phyloP scores from a whole-genome alignment of 2,888 invertebrate species.

The Macroteleia sp. region DNA sequence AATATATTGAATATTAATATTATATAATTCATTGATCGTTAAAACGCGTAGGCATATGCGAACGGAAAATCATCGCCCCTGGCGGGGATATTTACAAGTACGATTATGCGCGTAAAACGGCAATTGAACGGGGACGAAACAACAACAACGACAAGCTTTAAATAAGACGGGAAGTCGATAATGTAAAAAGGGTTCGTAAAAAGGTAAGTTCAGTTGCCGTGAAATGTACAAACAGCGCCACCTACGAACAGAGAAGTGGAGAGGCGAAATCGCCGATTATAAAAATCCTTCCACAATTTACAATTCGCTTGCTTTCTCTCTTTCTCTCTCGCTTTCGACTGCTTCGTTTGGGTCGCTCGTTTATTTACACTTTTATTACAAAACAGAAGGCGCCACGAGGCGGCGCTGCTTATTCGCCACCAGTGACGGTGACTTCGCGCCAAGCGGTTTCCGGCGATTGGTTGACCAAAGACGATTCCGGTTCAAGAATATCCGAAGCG shows the following conservation, averaged over 20 bases:
- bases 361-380: slow-evolving; percentile 57
- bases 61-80: slow-evolving; percentile 11
- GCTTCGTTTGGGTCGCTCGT: neutral
- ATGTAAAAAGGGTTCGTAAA: slow-evolving; percentile 38
- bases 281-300: slow-evolving; percentile 36
- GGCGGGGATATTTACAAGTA: slow-evolving; percentile 35
- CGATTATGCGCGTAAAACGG: slow-evolving; percentile 13
- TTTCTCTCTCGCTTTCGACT: neutral
- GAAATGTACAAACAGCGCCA: slow-evolving; percentile 60
- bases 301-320: slow-evolving; percentile 8
- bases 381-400: slow-evolving; percentile 20
- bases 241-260: slow-evolving; percentile 18
- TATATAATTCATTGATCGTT: neutral
- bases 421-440: slow-evolving; percentile 85
- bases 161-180: slow-evolving; percentile 11
- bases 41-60: slow-evolving; percentile 13
- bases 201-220: slow-evolving; percentile 58
- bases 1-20: slow-evolving; percentile 7
- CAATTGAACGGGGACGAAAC: slow-evolving; percentile 24
- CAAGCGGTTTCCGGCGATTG: slow-evolving; percentile 83
- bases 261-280: slow-evolving; percentile 19
- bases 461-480: slow-evolving; percentile 74
- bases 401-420: slow-evolving; percentile 84
- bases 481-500: slow-evolving; percentile 82
- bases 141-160: slow-evolving; percentile 9